These are phyloP conservation scores for Sylvietta virens DNA, from an alignment of 2,113 vertebrate species.

Conservation along the genomic window DNA sequence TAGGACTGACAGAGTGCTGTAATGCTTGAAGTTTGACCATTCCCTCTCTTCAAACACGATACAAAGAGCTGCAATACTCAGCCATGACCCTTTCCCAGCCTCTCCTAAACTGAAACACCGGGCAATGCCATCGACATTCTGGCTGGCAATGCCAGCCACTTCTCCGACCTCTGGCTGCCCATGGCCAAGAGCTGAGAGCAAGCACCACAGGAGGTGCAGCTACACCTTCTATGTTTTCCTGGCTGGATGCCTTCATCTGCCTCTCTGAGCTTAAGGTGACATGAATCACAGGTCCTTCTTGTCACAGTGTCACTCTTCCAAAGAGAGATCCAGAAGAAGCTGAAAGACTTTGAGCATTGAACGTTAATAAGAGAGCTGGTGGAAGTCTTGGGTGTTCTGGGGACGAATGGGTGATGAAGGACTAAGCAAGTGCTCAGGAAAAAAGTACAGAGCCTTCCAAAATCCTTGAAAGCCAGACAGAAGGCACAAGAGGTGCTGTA, in stretches of 20 bases:
- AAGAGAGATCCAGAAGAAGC: not conserved
- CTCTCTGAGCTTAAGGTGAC: not conserved
- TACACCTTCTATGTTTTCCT: not conserved
- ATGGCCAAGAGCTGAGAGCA: fast-evolving
- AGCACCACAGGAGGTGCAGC: not conserved
- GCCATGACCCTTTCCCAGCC: not conserved
- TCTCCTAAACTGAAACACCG: not conserved
- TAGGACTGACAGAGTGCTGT: not conserved
- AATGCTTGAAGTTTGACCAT: not conserved
- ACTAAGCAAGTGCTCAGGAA: not conserved
- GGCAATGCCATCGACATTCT: not conserved
- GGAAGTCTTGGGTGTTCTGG: not conserved
- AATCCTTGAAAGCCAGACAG: not conserved
- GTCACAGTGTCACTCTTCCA: not conserved
- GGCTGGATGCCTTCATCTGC: not conserved
- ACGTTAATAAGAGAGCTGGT: not conserved
- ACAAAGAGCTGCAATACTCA: not conserved
- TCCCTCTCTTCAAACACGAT: not conserved
- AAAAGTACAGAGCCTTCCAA: not conserved
- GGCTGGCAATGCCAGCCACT: not conserved
- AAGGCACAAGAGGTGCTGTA: not conserved
- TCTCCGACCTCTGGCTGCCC: not conserved
- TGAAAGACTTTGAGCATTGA: not conserved
- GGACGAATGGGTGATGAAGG: not conserved
- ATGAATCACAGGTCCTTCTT: not conserved